Evolutionary conservation across 2,113 vertebrate genomes (phyloP).

Genomic region (Shinisaurus crocodilurus): DNA sequence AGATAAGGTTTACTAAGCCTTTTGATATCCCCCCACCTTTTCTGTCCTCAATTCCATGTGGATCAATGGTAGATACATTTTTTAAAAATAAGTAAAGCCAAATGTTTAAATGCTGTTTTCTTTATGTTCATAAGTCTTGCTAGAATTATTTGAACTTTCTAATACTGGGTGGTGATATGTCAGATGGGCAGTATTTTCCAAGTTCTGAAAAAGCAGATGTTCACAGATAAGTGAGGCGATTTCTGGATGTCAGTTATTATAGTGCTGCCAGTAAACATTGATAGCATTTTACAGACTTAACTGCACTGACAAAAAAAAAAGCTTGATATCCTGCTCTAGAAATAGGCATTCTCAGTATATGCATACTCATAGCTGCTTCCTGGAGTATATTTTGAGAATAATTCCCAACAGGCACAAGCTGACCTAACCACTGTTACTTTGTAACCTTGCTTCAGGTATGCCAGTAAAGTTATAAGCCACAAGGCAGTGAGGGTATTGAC

Average conservation of each 20-base stretch:
- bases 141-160: background rate
- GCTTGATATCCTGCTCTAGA: too few relatives aligned
- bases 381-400: background rate
- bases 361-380: background rate
- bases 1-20: fast-evolving
- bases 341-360: background rate
- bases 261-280: background rate
- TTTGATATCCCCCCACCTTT: background rate
- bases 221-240: background rate
- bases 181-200: background rate
- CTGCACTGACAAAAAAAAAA: too few relatives aligned
- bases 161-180: background rate
- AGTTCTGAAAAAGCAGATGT: fast-evolving
- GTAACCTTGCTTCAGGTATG: background rate
- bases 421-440: background rate
- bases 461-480: background rate
- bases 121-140: conserved; percentile 6
- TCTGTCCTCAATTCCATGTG: background rate
- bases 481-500: background rate
- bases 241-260: conserved; percentile 9
- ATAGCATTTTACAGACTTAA: background rate
- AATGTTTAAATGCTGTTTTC: background rate
- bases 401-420: background rate
- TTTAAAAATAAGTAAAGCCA: background rate
- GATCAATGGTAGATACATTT: conserved; percentile 1